A percentile compares a stretch with the other conserved stretches of the same genome.
Conservation (phyloP, 2,797 vertebrate species). For the Pelochelys cantorii region DNA sequence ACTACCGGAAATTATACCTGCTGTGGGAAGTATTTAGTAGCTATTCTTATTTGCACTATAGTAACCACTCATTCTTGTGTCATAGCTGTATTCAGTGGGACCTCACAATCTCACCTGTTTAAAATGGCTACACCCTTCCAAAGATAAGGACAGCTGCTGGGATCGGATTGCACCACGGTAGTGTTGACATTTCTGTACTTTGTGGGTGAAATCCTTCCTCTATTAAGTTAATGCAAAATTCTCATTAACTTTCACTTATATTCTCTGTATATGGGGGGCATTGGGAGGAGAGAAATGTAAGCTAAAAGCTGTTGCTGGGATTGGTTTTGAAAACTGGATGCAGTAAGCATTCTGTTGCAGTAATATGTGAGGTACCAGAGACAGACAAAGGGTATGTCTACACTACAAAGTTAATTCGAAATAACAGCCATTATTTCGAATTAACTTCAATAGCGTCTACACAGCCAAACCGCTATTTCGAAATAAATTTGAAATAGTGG, state of each 20-base stretch:
- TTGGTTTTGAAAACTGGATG: neutral
- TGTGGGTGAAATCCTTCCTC: neutral
- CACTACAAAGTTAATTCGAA: no score
- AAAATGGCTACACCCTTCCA: neutral
- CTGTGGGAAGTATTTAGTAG: neutral
- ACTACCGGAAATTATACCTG: neutral
- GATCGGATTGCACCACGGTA: neutral
- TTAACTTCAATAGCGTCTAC: no score
- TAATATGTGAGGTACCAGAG: neutral
- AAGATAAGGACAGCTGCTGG: neutral
- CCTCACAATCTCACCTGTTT: neutral
- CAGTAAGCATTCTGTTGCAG: neutral
- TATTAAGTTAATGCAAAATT: neutral
- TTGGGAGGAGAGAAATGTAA: neutral
- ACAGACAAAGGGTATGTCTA: no score
- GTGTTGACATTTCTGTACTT: neutral
- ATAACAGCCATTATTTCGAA: no score
- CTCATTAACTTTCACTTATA: neutral
- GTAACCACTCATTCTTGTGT: neutral
- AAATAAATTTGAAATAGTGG: no score
- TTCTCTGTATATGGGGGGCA: neutral
- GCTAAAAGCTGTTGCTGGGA: no score
- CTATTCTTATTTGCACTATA: rapidly evolving
- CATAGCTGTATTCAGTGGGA: neutral
- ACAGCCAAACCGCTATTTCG: no score